Evolutionary conservation across 2,888 invertebrate species (phyloP), one percentile per base, ranked within the genome.

Genomic region (Corythucha ciliata): DNA sequence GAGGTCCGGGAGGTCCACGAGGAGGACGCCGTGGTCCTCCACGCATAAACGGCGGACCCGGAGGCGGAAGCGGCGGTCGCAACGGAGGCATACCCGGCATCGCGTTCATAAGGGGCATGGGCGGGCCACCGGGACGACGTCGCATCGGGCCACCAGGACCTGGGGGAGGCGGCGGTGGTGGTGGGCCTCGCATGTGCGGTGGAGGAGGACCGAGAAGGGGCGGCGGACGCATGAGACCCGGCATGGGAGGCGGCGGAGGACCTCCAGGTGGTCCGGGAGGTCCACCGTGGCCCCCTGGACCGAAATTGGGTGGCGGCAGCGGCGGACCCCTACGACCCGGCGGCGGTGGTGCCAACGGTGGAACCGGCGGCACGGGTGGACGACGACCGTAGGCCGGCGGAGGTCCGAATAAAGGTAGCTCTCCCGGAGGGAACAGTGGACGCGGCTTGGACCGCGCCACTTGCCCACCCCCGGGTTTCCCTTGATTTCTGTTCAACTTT

Each of bases 121-220:
- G 58, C 12, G 58, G 57, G 16, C 34, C 34, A 16, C 7, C 16
- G 12, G 34, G 34, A 24, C 48, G 39, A 6, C 48, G 37, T 3
- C 48, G 48, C n/a, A n/a, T n/a, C n/a, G n/a, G n/a, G n/a, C n/a
- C n/a, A n/a, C n/a, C 47, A 42, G 25, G 25, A 26, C 29, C 8
- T 36, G 42, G 29, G 42, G 50, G 27, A 16, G 14, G 12, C 22
- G 20, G 41, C 46, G 41, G 29, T 10, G 10, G 29, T 12, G 29
- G 29, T 10, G n/a, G n/a, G n/a, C n/a, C n/a, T 22, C 50, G 34
- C 33, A 49, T 20, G 12, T 64, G 61, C 5, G 63, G 58, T 27
- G 63, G 63, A 14, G 63, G 60, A 16, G 63, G 58, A 37, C 64
- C 60, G 5, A 64, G 61, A 3, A 62, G 61, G 29, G 63, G 53